A percentile compares a stretch with the other conserved stretches of the same genome.
phyloP scores from a whole-genome alignment of 2,113 vertebrate species.

The Dissostichus mawsoni region DNA sequence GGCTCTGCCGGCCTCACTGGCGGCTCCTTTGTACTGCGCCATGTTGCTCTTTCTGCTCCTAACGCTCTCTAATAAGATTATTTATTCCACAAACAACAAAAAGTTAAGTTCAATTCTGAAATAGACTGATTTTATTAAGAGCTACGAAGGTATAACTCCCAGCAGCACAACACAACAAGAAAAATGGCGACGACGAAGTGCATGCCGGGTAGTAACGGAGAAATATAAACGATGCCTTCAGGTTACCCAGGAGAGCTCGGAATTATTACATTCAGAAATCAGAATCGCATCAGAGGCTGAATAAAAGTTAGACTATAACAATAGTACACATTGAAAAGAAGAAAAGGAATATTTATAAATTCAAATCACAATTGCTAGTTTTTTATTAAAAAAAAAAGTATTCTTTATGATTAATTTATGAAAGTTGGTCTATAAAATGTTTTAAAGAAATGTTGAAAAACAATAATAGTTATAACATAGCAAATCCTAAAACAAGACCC shows the following conservation, averaged over 20 bases:
- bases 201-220: conserved; percentile 48
- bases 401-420: too few relatives aligned
- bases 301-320: too few relatives aligned
- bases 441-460: too few relatives aligned
- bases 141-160: not conserved
- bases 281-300: too few relatives aligned
- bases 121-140: not conserved
- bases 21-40: conserved; percentile 95
- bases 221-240: not conserved
- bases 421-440: too few relatives aligned
- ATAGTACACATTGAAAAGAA: too few relatives aligned
- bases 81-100: not conserved
- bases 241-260: not conserved
- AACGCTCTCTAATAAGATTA: not conserved
- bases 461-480: too few relatives aligned
- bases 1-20: conserved; percentile 92
- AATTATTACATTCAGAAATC: fast-evolving
- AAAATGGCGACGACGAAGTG: conserved; percentile 70
- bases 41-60: conserved; percentile 61
- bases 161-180: conserved; percentile 61
- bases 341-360: too few relatives aligned
- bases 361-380: too few relatives aligned
- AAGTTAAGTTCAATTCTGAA: not conserved
- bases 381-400: too few relatives aligned
- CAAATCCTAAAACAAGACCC: too few relatives aligned